Evolutionary conservation across 2,113 vertebrate genomes (phyloP), one percentile per base, ranked within the genome.

Genomic region (Formicarius rufipectus): DNA sequence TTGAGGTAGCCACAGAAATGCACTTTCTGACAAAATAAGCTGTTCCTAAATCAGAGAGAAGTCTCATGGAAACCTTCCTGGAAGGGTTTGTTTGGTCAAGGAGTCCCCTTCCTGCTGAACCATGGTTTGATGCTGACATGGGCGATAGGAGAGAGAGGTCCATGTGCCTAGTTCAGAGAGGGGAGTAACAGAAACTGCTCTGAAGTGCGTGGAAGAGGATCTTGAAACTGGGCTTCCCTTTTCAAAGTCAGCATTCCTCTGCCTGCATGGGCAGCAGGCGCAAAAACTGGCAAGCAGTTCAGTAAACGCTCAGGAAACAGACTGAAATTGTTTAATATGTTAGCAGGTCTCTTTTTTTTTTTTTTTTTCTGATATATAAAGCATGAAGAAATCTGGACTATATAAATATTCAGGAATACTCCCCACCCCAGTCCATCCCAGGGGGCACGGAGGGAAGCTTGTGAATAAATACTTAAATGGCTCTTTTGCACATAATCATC

Each of bases 51-150:
- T 10, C 16, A 22, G 10, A 24, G 53, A 20, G 52, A 67, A 73
- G 40, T 73, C 35, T 84, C 15, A 20, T 33, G 35, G 55, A 66
- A 84, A 16, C n/a, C n/a, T 84, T 80, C 24, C 14, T 2, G 1
- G 31, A 35, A 44, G n/a, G 10, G 25, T 21, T n/a, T 39, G 49
- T 59, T 86, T 50, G 22, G 22, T 82, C 35, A 47, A 39, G 72
- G 6, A 4, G 21, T 77, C 21, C 23, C 17, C 73, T 76, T 63
- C 16, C 27, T 0, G 0, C 19, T 0, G 0, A 15, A 67, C 22
- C 0, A 0, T 56, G 27, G 60, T 37, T 69, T 77, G 78, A 23
- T 92, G 64, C 66, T 2, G 12, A 17, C 2, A 9, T 25, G 3
- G 49, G 78, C 55, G 50, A 44, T 8, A 30, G n/a, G 56, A 33